A percentile compares a stretch with the other conserved stretches of the same genome.
phyloP scores from a whole-genome alignment of 2,113 vertebrate species.

The Engraulis encrasicolus region DNA sequence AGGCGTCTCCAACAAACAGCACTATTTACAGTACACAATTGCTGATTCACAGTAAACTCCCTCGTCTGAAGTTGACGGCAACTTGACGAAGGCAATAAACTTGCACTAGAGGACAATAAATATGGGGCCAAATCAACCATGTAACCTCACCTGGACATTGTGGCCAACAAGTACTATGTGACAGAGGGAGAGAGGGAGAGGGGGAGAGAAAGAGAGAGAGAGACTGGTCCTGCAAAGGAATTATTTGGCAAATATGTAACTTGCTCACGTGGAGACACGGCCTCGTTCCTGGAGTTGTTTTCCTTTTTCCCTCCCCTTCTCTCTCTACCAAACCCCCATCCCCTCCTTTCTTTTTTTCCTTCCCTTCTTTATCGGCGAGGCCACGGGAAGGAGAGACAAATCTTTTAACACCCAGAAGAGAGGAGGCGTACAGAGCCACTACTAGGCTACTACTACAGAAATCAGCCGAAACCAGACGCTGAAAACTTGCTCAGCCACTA shows the following conservation, averaged over 20 bases:
- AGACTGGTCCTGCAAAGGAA: neutral
- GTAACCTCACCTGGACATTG: neutral
- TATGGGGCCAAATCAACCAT: neutral
- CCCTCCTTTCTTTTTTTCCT: too few relatives aligned
- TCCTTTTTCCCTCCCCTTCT: neutral
- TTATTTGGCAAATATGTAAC: constrained; percentile 9
- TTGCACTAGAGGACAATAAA: neutral
- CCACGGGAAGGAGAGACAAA: neutral
- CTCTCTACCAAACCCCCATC: too few relatives aligned
- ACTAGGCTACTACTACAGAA: too few relatives aligned
- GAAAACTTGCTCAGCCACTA: neutral
- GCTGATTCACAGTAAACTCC: neutral
- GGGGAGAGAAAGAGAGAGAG: neutral
- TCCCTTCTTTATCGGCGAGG: neutral
- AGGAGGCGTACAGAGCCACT: neutral
- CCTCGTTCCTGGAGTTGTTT: constrained; percentile 14
- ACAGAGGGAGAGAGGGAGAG: neutral
- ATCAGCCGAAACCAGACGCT: neutral
- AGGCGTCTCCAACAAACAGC: neutral
- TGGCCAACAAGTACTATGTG: neutral
- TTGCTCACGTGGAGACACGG: neutral
- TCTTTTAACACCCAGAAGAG: neutral
- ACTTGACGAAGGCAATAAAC: neutral
- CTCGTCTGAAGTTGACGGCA: neutral
- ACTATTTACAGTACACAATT: neutral